phyloP scores from a whole-genome alignment of 2,113 vertebrate genomes.

The Misgurnus mizolepis region DNA sequence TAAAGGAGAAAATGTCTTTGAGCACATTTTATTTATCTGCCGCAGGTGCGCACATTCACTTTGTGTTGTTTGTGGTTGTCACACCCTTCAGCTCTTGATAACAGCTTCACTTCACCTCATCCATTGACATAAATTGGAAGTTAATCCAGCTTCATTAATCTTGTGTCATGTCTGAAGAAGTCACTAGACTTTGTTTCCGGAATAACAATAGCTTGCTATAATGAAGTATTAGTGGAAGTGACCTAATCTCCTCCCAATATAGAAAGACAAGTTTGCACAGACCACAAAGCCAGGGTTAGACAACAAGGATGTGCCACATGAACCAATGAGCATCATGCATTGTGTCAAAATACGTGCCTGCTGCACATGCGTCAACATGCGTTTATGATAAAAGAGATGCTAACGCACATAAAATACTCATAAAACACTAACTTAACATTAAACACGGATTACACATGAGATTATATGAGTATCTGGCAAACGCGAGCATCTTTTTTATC shows the following conservation, averaged over 20 bases:
- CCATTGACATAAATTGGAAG: neutral
- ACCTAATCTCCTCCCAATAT: conserved; percentile 25
- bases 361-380: no score
- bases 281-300: conserved; percentile 18
- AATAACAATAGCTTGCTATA: conserved; percentile 15
- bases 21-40: conserved; percentile 8
- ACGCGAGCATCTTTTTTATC: no score
- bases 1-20: neutral
- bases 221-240: conserved; percentile 37
- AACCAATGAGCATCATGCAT: neutral
- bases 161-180: neutral
- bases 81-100: neutral
- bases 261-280: conserved; percentile 30
- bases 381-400: no score
- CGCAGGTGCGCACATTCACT: no score
- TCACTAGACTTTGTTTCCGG: neutral
- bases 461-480: no score
- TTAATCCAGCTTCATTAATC: conserved; percentile 30
- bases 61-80: conserved; percentile 2
- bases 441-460: no score
- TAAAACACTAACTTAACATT: no score
- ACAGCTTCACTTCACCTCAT: conserved; percentile 7
- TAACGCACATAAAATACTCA: no score
- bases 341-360: no score
- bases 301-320: conserved; percentile 24